Evolutionary conservation across 2,113 vertebrate species (phyloP).

Genomic region (Ctenomys sociabilis): DNA sequence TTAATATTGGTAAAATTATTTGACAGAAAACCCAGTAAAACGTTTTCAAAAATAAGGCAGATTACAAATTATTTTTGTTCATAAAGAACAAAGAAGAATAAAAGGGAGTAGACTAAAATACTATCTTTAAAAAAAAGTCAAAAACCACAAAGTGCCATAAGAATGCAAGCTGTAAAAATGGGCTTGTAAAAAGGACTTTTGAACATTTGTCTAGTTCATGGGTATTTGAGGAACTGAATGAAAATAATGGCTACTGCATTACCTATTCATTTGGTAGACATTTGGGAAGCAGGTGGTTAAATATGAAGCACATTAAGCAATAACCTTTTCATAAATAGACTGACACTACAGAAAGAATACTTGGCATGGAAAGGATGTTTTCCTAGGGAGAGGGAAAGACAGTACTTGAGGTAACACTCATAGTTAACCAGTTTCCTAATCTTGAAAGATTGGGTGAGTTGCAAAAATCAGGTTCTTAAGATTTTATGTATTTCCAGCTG

Average conservation of each 20-base stretch:
- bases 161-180: conserved; percentile 62
- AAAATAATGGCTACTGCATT: conserved; percentile 43
- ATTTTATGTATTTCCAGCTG: not conserved
- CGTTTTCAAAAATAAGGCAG: conserved; percentile 44
- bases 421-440: conserved; percentile 66
- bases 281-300: conserved; percentile 61
- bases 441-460: conserved; percentile 54
- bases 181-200: not conserved
- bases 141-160: conserved; percentile 82
- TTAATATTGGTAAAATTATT: conserved; percentile 35
- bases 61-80: conserved; percentile 56
- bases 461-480: conserved; percentile 16
- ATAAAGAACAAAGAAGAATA: conserved; percentile 51
- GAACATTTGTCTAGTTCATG: not conserved
- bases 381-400: not conserved
- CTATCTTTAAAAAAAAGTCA: not conserved
- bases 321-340: conserved; percentile 63
- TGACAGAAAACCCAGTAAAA: conserved; percentile 48
- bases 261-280: not conserved
- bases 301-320: conserved; percentile 50
- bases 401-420: conserved; percentile 68
- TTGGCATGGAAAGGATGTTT: conserved; percentile 67
- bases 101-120: not conserved
- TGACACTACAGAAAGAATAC: conserved; percentile 29
- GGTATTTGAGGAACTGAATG: conserved; percentile 24